Conservation (phyloP, 1,140 invertebrate species). For the Drosophila sulfurigaster region DNA sequence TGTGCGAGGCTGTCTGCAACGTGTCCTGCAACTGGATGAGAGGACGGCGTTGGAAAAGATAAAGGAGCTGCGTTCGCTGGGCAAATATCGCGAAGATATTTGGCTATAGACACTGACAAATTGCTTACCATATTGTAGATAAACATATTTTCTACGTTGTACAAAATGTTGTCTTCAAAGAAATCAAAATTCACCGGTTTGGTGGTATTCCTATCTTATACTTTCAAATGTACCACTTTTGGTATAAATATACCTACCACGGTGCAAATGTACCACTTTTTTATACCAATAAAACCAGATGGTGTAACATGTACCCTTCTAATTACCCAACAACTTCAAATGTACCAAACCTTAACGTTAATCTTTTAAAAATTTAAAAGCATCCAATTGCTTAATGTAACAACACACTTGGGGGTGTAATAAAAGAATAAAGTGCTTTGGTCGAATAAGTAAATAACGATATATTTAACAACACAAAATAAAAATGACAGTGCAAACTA, state of each 20-base stretch:
- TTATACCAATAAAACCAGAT: too few relatives aligned
- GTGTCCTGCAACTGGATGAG: conserved; percentile 78
- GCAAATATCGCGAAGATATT: conserved; percentile 86
- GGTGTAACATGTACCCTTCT: too few relatives aligned
- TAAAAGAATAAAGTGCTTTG: conserved; percentile 47
- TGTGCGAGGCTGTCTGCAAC: conserved; percentile 86
- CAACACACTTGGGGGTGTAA: background rate
- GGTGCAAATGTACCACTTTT: too few relatives aligned
- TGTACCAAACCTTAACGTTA: too few relatives aligned
- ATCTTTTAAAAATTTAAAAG: too few relatives aligned
- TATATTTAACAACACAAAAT: conserved; percentile 84
- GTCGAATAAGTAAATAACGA: conserved; percentile 83
- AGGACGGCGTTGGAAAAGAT: conserved; percentile 84
- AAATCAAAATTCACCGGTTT: too few relatives aligned
- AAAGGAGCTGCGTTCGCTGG: conserved; percentile 84
- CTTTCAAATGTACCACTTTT: too few relatives aligned
- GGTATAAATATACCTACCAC: too few relatives aligned
- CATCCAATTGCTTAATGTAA: too few relatives aligned
- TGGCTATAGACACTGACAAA: conserved; percentile 84
- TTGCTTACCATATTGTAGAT: background rate
- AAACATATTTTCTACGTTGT: conserved; percentile 2
- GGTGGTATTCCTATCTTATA: too few relatives aligned
- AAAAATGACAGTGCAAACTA: conserved; percentile 79
- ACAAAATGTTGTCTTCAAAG: background rate
- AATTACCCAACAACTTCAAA: too few relatives aligned